phyloP scores from a whole-genome alignment of 2,888 invertebrate genomes.

The Drosophila bunnanda region DNA sequence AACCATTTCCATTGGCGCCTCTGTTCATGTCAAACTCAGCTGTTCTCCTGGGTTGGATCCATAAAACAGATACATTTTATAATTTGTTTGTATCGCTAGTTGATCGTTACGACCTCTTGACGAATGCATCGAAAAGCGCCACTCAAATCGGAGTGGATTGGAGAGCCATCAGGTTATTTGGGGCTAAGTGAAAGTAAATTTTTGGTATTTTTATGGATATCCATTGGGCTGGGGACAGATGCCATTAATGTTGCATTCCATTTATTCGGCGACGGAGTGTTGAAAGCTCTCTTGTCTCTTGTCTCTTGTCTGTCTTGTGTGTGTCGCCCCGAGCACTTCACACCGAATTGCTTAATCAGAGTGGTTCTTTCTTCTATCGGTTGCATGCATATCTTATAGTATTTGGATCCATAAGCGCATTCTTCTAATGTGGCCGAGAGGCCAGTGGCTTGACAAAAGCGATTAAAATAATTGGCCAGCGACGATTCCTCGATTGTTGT shows the following conservation, averaged over 20 bases:
- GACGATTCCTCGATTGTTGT: conserved; percentile 56
- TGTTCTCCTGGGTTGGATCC: conserved; percentile 25
- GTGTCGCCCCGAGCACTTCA: conserved; percentile 60
- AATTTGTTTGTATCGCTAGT: conserved; percentile 67
- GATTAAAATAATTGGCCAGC: conserved; percentile 77
- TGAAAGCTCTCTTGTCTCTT: conserved; percentile 66
- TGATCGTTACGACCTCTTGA: conserved; percentile 52
- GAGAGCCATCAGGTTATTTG: conserved; percentile 40
- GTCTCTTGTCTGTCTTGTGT: conserved; percentile 6
- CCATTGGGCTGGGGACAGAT: conserved; percentile 30
- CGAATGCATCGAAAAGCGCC: conserved; percentile 50
- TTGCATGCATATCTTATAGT: not conserved
- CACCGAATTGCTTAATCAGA: conserved; percentile 72
- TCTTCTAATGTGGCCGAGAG: conserved; percentile 46
- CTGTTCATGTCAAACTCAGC: conserved; percentile 23
- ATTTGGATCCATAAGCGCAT: conserved; percentile 33
- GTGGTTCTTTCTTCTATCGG: conserved; percentile 32
- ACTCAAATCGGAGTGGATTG: conserved; percentile 51
- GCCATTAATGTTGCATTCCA: conserved; percentile 70
- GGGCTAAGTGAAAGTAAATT: conserved; percentile 72
- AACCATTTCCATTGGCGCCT: conserved; percentile 29
- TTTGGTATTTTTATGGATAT: conserved; percentile 65
- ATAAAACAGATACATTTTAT: conserved; percentile 66
- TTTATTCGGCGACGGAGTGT: conserved; percentile 60
- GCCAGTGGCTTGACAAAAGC: conserved; percentile 63